phyloP scores from a whole-genome alignment of 2,113 vertebrate genomes.

The Urocolius indicus region DNA sequence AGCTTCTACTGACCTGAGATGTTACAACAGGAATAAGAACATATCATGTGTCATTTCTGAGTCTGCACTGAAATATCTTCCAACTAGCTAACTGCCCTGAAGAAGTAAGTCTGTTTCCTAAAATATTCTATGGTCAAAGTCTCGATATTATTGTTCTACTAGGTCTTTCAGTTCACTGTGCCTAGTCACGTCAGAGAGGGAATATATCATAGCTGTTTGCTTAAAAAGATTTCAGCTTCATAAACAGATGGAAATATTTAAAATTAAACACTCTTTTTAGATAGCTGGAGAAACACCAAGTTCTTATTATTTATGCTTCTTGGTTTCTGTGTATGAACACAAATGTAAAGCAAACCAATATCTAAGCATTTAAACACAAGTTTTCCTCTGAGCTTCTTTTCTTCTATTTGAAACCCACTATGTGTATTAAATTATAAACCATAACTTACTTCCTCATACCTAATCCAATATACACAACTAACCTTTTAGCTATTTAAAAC shows the following conservation, averaged over 20 bases:
- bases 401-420: background rate
- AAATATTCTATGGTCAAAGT: background rate
- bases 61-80: background rate
- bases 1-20: background rate
- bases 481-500: background rate
- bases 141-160: background rate
- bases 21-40: background rate
- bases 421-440: background rate
- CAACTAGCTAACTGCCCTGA: background rate
- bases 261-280: conserved; percentile 15
- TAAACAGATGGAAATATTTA: conserved; percentile 51
- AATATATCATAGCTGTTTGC: background rate
- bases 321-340: background rate
- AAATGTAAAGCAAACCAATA: background rate
- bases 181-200: conserved; percentile 1
- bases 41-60: background rate
- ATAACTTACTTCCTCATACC: background rate
- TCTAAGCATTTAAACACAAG: background rate
- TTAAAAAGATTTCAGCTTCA: conserved; percentile 16
- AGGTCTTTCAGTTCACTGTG: background rate
- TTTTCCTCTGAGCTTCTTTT: conserved; percentile 2
- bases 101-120: background rate
- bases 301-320: conserved; percentile 16
- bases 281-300: conserved; percentile 50
- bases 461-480: background rate